Conservation (phyloP, 1,140 invertebrate species). For the Bombus balteatus region DNA sequence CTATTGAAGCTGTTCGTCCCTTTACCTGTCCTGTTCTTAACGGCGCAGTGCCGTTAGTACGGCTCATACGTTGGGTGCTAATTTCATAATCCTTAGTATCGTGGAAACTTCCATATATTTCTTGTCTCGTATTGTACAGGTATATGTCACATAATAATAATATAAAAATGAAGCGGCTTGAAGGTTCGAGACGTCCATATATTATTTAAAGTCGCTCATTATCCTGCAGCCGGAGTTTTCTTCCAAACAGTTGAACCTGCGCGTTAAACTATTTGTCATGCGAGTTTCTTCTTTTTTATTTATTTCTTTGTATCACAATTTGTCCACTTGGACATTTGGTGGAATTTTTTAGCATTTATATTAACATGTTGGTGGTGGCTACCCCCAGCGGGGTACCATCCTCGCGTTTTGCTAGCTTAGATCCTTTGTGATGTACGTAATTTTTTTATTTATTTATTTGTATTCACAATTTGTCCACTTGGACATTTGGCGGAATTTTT, state of each 20-base stretch:
- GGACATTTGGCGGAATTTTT: no score
- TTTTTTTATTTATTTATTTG: no score
- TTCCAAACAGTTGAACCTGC: rapidly evolving
- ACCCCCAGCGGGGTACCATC: no score
- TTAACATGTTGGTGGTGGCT: no score
- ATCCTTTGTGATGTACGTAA: no score
- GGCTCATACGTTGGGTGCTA: constrained; percentile 74
- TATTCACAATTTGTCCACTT: no score
- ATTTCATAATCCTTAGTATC: constrained; percentile 76
- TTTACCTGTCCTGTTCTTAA: constrained; percentile 72
- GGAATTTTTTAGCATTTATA: no score
- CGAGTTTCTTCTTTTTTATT: no score
- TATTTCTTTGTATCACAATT: no score
- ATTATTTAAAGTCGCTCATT: constrained; percentile 20
- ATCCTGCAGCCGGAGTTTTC: neutral
- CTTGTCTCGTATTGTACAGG: neutral
- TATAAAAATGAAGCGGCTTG: neutral
- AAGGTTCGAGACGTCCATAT: neutral
- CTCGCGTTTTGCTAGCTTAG: no score
- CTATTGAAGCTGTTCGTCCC: constrained; percentile 29
- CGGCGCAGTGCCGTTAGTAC: constrained; percentile 63
- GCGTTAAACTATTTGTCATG: neutral
- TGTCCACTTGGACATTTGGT: no score
- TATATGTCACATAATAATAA: neutral
- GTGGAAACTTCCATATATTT: constrained; percentile 29